Percentiles rank a stretch among this genome's conserved stretches.
phyloP scores from a whole-genome alignment of 2,113 vertebrate genomes.

The Protobothrops mucrosquamatus region DNA sequence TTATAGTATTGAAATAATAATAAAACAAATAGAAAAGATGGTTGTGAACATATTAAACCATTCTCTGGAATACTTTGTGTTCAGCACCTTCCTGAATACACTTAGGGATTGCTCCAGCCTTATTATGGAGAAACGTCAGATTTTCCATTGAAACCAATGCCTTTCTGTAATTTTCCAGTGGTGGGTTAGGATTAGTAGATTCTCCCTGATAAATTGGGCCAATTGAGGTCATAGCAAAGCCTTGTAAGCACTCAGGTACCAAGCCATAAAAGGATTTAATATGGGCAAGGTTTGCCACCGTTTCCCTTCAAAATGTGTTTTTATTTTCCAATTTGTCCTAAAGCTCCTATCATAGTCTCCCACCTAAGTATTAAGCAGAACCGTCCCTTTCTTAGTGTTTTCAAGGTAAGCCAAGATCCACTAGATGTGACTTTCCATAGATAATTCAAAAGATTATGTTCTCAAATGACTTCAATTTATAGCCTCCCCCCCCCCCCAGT shows the following conservation, averaged over 20 bases:
- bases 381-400: background rate
- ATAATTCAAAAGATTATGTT: background rate
- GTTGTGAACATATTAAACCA: background rate
- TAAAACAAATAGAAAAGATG: background rate
- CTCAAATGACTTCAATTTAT: background rate
- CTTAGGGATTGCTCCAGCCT: background rate
- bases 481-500: fast-evolving
- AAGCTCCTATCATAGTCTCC: background rate
- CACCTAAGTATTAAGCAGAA: background rate
- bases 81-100: background rate
- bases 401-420: background rate
- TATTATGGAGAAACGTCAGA: background rate
- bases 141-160: background rate
- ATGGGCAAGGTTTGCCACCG: background rate
- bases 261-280: background rate
- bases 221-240: background rate
- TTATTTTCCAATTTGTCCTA: background rate
- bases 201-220: background rate
- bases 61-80: background rate
- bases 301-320: background rate
- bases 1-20: background rate
- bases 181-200: background rate
- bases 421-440: background rate
- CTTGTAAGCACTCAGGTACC: background rate
- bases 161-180: background rate